Evolutionary conservation across 2,888 invertebrate species (phyloP).

Genomic region (Eurois occulta): DNA sequence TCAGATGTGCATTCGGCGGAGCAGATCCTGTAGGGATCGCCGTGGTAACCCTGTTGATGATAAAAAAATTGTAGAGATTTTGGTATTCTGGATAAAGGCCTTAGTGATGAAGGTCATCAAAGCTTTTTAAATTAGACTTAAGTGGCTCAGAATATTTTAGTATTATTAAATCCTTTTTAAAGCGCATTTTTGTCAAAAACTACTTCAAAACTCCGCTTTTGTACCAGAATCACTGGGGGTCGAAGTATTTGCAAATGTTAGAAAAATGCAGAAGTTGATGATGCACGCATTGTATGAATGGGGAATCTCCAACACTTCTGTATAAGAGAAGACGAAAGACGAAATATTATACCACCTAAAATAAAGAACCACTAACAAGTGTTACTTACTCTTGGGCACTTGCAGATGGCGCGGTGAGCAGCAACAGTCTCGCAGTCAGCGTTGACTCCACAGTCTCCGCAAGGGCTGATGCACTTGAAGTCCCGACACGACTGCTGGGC

Average conservation of each 20-base stretch:
- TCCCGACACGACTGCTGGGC: constrained; percentile 93
- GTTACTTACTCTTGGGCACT: constrained; percentile 93
- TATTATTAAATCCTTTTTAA: background rate
- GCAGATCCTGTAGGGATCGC: constrained; percentile 94
- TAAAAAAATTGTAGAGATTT: constrained; percentile 1
- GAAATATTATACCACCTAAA: background rate
- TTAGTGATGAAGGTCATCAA: background rate
- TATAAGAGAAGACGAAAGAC: background rate
- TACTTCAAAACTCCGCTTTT: background rate
- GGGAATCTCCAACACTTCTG: background rate
- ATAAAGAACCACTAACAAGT: background rate
- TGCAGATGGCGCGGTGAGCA: constrained; percentile 94
- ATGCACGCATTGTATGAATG: background rate
- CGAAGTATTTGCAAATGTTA: background rate
- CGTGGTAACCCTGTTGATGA: constrained; percentile 92
- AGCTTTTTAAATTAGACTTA: background rate
- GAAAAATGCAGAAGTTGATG: background rate
- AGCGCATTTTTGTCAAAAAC: background rate
- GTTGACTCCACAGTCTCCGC: constrained; percentile 94
- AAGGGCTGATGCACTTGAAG: constrained; percentile 94
- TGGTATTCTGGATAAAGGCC: background rate
- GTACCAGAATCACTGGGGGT: background rate
- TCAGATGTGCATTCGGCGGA: constrained; percentile 95
- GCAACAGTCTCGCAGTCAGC: constrained; percentile 94
- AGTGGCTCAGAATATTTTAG: background rate